Evolutionary conservation across 2,888 invertebrate genomes (phyloP).

Genomic region (Incurvaria masculella): DNA sequence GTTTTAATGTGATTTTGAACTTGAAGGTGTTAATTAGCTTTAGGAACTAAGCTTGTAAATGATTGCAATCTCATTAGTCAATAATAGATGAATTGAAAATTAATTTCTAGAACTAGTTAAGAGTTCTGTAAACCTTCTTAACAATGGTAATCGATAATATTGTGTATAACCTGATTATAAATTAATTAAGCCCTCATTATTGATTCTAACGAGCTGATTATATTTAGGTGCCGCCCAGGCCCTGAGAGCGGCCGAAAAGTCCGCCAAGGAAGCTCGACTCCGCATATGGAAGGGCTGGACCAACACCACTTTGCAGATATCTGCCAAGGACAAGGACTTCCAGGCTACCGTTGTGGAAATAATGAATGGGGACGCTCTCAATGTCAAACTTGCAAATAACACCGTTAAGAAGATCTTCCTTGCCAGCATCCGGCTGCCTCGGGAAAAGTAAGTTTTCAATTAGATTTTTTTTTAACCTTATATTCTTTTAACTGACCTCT

Average conservation of each 20-base stretch:
- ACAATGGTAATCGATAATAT: slow-evolving; percentile 24
- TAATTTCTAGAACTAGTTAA: not conserved
- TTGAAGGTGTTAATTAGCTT: too few relatives aligned
- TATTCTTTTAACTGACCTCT: too few relatives aligned
- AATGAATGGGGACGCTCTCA: slow-evolving; percentile 90
- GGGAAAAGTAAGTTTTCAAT: slow-evolving; percentile 55
- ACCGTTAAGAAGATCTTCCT: slow-evolving; percentile 89
- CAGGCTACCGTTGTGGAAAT: slow-evolving; percentile 84
- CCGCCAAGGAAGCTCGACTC: slow-evolving; percentile 82
- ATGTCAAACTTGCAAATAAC: slow-evolving; percentile 77
- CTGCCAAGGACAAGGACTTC: slow-evolving; percentile 79
- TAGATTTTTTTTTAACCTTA: slow-evolving; percentile 7
- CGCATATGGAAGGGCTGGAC: slow-evolving; percentile 92
- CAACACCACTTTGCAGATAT: slow-evolving; percentile 67
- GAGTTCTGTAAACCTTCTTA: too few relatives aligned
- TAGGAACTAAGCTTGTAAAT: not conserved
- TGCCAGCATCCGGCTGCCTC: slow-evolving; percentile 92
- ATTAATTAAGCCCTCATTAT: slow-evolving; percentile 2
- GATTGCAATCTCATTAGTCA: not conserved
- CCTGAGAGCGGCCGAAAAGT: slow-evolving; percentile 78
- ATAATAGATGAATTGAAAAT: not conserved
- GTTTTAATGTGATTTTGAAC: too few relatives aligned
- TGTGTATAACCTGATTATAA: too few relatives aligned
- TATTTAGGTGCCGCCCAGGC: slow-evolving; percentile 85
- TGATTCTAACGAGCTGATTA: slow-evolving; percentile 14